Conservation (phyloP, 2,113 vertebrate genomes). For the Greenwoodochromis staneri region DNA sequence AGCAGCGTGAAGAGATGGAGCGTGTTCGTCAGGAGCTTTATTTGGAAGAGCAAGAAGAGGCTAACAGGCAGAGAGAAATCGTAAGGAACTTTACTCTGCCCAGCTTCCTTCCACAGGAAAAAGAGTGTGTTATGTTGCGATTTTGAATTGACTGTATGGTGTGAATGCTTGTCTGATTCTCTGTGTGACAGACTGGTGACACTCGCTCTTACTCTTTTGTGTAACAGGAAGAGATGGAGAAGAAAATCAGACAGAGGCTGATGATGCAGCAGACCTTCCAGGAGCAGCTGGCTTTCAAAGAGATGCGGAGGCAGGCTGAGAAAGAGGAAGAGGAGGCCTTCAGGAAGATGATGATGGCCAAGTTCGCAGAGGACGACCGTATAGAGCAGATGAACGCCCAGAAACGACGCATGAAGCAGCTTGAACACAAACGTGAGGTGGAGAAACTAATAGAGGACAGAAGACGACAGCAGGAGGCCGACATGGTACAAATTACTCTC, state of each 20-base stretch:
- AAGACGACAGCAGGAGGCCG: conserved; percentile 70
- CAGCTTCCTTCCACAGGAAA: neutral
- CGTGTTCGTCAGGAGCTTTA: conserved; percentile 78
- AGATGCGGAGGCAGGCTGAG: conserved; percentile 65
- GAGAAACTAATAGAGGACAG: conserved; percentile 82
- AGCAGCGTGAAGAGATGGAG: conserved; percentile 79
- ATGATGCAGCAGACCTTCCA: conserved; percentile 76
- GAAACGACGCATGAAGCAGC: conserved; percentile 84
- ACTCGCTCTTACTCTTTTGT: neutral
- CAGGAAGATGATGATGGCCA: conserved; percentile 76
- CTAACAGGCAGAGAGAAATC: conserved; percentile 68
- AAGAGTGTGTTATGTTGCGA: neutral
- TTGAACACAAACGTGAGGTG: conserved; percentile 81
- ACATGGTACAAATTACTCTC: conserved; percentile 70
- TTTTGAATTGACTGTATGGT: neutral
- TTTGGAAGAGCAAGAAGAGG: conserved; percentile 79
- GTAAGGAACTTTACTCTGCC: conserved; percentile 62
- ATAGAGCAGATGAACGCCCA: conserved; percentile 88
- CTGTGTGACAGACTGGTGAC: neutral
- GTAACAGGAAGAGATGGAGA: conserved; percentile 79
- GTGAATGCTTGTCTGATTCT: neutral
- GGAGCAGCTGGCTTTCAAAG: conserved; percentile 81
- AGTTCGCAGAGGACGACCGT: conserved; percentile 87
- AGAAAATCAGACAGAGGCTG: conserved; percentile 76
- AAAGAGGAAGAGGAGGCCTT: conserved; percentile 81